phyloP scores from a whole-genome alignment of 1,140 invertebrate genomes.

The Telenomus remus region DNA sequence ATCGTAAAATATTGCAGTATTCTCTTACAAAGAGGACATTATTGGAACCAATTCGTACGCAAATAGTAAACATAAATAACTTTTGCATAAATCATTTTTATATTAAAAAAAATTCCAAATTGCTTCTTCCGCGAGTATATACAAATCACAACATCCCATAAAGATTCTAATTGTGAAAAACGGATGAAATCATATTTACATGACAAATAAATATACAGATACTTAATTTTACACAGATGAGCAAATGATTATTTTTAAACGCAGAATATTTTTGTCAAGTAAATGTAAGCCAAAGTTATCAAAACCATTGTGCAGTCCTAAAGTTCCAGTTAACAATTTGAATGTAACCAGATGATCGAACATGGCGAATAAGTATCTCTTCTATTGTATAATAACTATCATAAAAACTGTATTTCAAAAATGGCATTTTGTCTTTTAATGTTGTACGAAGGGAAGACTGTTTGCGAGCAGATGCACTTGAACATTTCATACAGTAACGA shows the following conservation, averaged over 20 bases:
- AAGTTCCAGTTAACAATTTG: no score
- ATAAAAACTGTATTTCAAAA: no score
- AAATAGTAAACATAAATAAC: conserved; percentile 19
- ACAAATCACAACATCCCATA: conserved; percentile 40
- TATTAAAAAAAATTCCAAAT: conserved; percentile 9
- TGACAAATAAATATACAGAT: conserved; percentile 39
- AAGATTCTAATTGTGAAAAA: conserved; percentile 32
- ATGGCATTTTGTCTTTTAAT: no score
- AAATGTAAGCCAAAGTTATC: conserved; percentile 24
- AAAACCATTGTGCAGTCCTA: background rate
- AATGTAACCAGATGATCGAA: no score
- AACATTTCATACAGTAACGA: conserved; percentile 2
- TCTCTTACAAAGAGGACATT: conserved; percentile 8
- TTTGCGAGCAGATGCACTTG: conserved; percentile 25
- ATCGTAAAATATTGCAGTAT: no score
- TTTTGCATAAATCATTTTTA: conserved; percentile 16
- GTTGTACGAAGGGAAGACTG: conserved; percentile 49
- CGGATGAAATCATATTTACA: conserved; percentile 33
- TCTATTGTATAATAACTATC: no score
- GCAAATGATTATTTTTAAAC: conserved; percentile 45
- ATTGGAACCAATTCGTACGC: conserved; percentile 11
- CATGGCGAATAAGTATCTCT: no score
- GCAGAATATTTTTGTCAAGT: conserved; percentile 15
- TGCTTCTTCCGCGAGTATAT: conserved; percentile 5
- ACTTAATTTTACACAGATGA: conserved; percentile 51